Evolutionary conservation across 2,113 vertebrate species (phyloP), one percentile per base, ranked within the genome.

Genomic region (Dipodomys ordii): DNA sequence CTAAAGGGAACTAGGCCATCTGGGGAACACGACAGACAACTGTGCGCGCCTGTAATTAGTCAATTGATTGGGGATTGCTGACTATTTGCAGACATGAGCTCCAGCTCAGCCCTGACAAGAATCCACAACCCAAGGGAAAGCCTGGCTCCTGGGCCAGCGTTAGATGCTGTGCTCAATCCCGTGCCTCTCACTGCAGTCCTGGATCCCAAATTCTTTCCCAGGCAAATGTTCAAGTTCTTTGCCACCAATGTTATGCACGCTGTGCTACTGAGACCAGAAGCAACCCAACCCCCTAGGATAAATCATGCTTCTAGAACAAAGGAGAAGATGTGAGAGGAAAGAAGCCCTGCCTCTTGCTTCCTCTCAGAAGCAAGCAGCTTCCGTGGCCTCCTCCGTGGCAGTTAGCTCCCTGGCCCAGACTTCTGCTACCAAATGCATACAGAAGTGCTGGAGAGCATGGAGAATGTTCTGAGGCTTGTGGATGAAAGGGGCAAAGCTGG

Each of bases 401-500:
- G 77, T 0, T 44, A 20, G 27, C 20, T 12, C 28, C 74, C 77
- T 1, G 20, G 11, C 10, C 86, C n/a, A 28, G 35, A 60, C 20
- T 28, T 72, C 65, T 72, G 91, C 46, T 69, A 74, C 79, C 92
- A 60, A 72, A 90, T 90, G 28, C 39, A 81, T 22, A 6, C 88
- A 65, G 87, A 88, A 83, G 84, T 92, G 74, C 87, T 84, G 82
- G 90, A 89, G 92, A 93, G 95, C 85, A 53, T 9, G 23, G 2
- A 85, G 49, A 82, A 82, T 74, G 90, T 96, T 87, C 79, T 85
- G 87, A 80, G 93, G 80, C 91, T 82, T 0, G 74, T 93, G 88
- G 89, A 77, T 74, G 22, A 68, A 93, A 53, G n/a, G n/a, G 23
- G 2, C 27, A 49, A 77, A 91, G 83, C 35, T 49, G 53, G 53